Conservation (phyloP, 2,797 vertebrate species). For the Coranthus polyacanthus region DNA sequence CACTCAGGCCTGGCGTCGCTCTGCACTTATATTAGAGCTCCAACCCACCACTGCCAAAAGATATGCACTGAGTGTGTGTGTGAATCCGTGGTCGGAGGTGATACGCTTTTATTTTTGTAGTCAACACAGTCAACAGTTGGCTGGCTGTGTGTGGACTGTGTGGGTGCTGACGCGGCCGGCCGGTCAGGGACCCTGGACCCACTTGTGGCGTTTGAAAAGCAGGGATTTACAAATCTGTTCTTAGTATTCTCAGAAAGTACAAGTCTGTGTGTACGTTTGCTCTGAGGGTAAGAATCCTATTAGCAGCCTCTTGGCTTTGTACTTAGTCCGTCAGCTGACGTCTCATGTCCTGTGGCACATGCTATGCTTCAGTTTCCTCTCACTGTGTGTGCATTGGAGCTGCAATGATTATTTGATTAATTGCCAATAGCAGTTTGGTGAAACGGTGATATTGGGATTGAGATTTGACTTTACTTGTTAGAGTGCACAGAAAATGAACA, state of each 20-base stretch:
- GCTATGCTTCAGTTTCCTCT: neutral
- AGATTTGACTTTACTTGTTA: too few relatives aligned
- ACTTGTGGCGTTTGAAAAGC: slow-evolving; percentile 15
- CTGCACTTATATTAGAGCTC: neutral
- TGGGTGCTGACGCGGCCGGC: neutral
- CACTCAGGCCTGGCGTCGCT: neutral
- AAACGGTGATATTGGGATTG: too few relatives aligned
- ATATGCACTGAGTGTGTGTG: neutral
- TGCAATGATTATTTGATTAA: neutral
- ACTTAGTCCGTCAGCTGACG: slow-evolving; percentile 37
- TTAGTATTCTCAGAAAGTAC: slow-evolving; percentile 49
- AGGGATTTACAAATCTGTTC: slow-evolving; percentile 65
- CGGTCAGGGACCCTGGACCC: slow-evolving; percentile 17
- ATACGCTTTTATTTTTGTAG: neutral
- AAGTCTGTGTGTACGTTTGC: slow-evolving; percentile 36
- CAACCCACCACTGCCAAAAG: slow-evolving; percentile 1
- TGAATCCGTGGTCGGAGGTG: neutral
- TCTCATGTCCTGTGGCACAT: slow-evolving; percentile 4
- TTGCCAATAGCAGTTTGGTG: too few relatives aligned
- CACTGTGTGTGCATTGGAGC: neutral
- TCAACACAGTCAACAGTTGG: slow-evolving; percentile 9
- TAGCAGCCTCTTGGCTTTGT: slow-evolving; percentile 49
- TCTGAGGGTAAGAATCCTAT: slow-evolving; percentile 69
- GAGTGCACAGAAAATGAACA: too few relatives aligned
- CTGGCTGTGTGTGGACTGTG: neutral